Conservation (phyloP, 2,888 invertebrate genomes). For the Nemapogon koenigi region DNA sequence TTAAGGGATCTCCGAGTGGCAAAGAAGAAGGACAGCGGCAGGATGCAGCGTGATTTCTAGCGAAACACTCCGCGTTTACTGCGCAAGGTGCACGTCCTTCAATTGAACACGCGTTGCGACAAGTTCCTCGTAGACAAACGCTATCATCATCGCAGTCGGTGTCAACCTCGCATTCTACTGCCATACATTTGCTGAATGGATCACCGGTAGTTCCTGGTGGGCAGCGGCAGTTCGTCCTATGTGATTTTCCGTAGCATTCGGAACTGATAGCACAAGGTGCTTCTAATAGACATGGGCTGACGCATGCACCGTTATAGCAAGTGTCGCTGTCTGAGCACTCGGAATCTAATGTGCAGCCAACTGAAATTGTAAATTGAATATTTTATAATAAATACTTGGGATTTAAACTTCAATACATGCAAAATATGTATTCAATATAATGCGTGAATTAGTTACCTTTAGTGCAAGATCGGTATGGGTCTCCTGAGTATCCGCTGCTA, state of each 20-base stretch:
- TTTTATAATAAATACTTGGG: slow-evolving; percentile 3
- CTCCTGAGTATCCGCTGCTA: slow-evolving; percentile 82
- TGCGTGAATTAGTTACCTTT: slow-evolving; percentile 60
- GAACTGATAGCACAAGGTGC: slow-evolving; percentile 87
- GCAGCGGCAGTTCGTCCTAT: slow-evolving; percentile 82
- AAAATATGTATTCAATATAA: background rate
- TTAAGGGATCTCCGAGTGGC: slow-evolving; percentile 81
- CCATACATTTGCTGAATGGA: slow-evolving; percentile 78
- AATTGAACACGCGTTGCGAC: slow-evolving; percentile 78
- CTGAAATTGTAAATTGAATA: slow-evolving; percentile 46
- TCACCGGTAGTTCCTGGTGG: slow-evolving; percentile 79
- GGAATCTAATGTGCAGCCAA: slow-evolving; percentile 82
- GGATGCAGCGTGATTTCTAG: slow-evolving; percentile 79
- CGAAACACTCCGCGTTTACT: slow-evolving; percentile 81
- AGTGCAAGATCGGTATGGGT: slow-evolving; percentile 81
- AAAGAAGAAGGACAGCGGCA: slow-evolving; percentile 84
- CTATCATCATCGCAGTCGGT: slow-evolving; percentile 80
- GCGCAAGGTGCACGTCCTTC: slow-evolving; percentile 77
- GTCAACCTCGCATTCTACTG: slow-evolving; percentile 79
- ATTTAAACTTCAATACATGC: background rate
- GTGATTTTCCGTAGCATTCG: slow-evolving; percentile 81
- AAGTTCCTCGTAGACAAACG: slow-evolving; percentile 75
- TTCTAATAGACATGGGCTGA: slow-evolving; percentile 79
- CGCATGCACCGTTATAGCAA: slow-evolving; percentile 83
- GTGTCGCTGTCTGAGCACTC: slow-evolving; percentile 83